Conservation (phyloP, 2,888 invertebrate species). For the Cyclophora albipunctata region DNA sequence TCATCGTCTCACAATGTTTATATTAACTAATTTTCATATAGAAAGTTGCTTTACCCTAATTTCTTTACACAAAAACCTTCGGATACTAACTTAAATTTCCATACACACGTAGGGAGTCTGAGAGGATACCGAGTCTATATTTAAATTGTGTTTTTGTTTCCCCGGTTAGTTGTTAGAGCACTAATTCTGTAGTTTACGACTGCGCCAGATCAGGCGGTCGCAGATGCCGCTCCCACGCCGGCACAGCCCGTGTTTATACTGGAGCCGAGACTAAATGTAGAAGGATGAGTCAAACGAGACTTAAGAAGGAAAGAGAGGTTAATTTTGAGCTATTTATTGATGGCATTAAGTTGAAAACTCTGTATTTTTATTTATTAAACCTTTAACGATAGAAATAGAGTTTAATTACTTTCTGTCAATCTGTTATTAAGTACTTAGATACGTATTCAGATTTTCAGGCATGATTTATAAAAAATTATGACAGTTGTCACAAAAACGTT, state of each 20-base stretch:
- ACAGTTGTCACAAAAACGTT: too few species aligned
- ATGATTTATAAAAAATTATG: too few species aligned
- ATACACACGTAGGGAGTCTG: conserved; percentile 16
- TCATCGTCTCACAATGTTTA: too few species aligned
- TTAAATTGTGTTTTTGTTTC: conserved; percentile 58
- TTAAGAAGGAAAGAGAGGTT: too few species aligned
- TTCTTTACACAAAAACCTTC: not conserved
- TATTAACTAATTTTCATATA: not conserved
- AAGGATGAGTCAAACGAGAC: too few species aligned
- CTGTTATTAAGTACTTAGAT: too few species aligned
- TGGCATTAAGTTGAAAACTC: too few species aligned
- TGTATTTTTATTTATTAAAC: too few species aligned
- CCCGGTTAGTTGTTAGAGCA: conserved; percentile 49
- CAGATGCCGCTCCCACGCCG: conserved; percentile 67
- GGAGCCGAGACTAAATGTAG: not conserved
- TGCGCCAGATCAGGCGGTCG: conserved; percentile 48
- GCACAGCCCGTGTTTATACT: conserved; percentile 41
- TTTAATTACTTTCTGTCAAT: too few species aligned
- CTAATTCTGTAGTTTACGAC: conserved; percentile 70
- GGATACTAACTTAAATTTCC: conserved; percentile 5
- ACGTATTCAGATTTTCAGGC: too few species aligned
- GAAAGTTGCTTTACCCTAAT: not conserved
- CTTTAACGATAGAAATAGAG: too few species aligned
- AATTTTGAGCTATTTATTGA: too few species aligned
- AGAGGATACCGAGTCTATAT: conserved; percentile 38